phyloP scores from a whole-genome alignment of 2,113 vertebrate species.

The Chinchilla lanigera region DNA sequence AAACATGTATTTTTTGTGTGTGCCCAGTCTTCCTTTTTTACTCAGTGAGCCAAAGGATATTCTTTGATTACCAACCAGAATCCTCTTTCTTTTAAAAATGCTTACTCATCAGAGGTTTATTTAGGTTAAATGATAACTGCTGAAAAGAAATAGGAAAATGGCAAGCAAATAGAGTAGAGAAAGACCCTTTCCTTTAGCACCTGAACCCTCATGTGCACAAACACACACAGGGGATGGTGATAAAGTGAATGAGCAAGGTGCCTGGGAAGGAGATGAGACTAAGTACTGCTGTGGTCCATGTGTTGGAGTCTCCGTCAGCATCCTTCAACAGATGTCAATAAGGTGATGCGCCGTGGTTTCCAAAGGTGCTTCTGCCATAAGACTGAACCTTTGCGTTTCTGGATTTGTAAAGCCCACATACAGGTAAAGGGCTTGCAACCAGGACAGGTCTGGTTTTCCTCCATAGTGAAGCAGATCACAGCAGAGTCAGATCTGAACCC shows the following conservation, averaged over 20 bases:
- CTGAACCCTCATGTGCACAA: rapidly evolving
- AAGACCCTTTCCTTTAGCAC: not conserved
- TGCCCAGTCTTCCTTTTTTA: not conserved
- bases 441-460: not conserved
- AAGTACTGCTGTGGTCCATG: not conserved
- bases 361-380: not conserved
- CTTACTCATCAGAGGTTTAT: not conserved
- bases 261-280: not conserved
- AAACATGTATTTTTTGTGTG: not conserved
- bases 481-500: not conserved
- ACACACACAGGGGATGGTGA: not conserved
- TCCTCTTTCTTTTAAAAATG: not conserved
- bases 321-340: not conserved
- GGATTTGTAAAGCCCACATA: not conserved
- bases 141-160: not conserved
- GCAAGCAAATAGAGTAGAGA: not conserved
- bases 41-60: not conserved
- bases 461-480: not conserved
- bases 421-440: not conserved
- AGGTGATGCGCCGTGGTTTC: not conserved
- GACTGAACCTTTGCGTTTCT: not conserved
- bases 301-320: not conserved
- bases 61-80: not conserved
- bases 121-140: not conserved
- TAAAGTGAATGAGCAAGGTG: not conserved